phyloP scores from a whole-genome alignment of 2,888 invertebrate species.

The Hoplodrina ambigua region DNA sequence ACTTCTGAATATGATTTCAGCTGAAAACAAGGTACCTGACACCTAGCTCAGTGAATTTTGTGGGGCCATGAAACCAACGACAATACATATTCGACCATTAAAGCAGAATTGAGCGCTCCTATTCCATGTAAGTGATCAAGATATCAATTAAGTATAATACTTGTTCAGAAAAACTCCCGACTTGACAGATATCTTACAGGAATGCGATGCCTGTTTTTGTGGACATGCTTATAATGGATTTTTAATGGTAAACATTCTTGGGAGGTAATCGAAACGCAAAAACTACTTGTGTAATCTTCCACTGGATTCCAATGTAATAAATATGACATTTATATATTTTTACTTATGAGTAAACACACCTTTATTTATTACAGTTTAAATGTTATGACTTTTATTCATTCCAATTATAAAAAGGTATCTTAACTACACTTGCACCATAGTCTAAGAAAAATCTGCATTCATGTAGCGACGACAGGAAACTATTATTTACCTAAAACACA shows the following conservation, averaged over 20 bases:
- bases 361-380: neutral
- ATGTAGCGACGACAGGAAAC: neutral
- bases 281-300: slow-evolving; percentile 37
- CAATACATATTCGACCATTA: slow-evolving; percentile 21
- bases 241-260: slow-evolving; percentile 63
- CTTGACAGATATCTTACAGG: slow-evolving; percentile 55
- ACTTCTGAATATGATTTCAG: neutral
- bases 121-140: slow-evolving; percentile 51
- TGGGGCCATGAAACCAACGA: slow-evolving; percentile 1
- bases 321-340: slow-evolving; percentile 37
- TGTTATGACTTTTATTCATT: neutral
- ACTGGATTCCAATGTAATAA: slow-evolving; percentile 48
- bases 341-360: neutral
- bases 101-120: slow-evolving; percentile 34
- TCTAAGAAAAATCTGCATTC: neutral
- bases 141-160: slow-evolving; percentile 56
- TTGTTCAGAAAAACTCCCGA: slow-evolving; percentile 47
- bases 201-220: slow-evolving; percentile 56
- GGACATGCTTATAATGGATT: slow-evolving; percentile 53
- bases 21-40: neutral
- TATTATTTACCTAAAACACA: slow-evolving; percentile 50
- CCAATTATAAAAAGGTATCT: neutral
- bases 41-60: neutral
- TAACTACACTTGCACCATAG: neutral
- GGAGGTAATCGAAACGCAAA: slow-evolving; percentile 57